These are phyloP conservation scores for Rana temporaria DNA, from an alignment of 2,113 vertebrate genomes.

Conservation along the genomic window DNA sequence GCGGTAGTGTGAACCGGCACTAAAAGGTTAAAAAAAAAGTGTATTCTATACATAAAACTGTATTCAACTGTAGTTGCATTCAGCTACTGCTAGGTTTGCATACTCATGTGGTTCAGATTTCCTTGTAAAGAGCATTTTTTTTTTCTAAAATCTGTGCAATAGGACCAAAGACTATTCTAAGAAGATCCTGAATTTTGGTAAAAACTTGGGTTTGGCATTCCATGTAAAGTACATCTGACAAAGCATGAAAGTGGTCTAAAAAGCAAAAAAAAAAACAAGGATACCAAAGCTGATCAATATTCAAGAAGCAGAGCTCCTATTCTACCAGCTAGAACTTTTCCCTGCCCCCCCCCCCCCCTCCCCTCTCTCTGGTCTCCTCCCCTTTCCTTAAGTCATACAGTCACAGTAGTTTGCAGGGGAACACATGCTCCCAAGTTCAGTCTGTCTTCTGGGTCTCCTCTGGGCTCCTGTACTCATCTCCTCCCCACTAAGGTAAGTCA, in stretches of 20 bases:
- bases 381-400: constrained; percentile 73
- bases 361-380: constrained; percentile 69
- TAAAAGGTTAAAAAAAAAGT: too few species aligned
- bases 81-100: too few species aligned
- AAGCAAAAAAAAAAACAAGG: constrained; percentile 66
- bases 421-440: constrained; percentile 61
- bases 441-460: not conserved
- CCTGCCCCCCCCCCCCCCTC: constrained; percentile 50
- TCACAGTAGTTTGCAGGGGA: constrained; percentile 64
- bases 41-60: too few species aligned
- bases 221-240: constrained; percentile 69
- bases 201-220: constrained; percentile 57
- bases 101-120: not conserved
- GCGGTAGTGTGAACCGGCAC: too few species aligned
- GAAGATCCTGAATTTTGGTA: too few species aligned
- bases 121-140: not conserved
- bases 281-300: constrained; percentile 71
- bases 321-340: not conserved
- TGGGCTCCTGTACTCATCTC: not conserved
- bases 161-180: too few species aligned
- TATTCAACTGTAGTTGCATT: too few species aligned
- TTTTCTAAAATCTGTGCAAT: too few species aligned
- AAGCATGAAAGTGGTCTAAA: constrained; percentile 72
- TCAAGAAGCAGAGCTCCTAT: constrained; percentile 58
- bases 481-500: constrained; percentile 31